A percentile compares a stretch with the other conserved stretches of the same genome.
These are phyloP conservation scores for Tanaodytes sp. DNA, from an alignment of 2,888 invertebrate species.

Conservation along the genomic window DNA sequence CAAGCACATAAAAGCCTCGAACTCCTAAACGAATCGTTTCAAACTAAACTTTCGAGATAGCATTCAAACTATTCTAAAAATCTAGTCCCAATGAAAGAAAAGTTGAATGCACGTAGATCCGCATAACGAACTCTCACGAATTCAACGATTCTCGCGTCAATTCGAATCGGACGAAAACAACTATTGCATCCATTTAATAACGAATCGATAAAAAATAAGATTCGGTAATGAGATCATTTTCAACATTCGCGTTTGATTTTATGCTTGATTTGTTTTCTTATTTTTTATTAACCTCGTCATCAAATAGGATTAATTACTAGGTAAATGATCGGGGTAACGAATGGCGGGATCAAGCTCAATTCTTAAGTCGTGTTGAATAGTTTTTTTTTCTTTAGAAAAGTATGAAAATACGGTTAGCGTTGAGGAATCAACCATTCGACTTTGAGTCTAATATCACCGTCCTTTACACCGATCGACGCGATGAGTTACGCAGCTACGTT, in stretches of 20 bases:
- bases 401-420: conserved; percentile 35
- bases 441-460: conserved; percentile 11
- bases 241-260: conserved; percentile 30
- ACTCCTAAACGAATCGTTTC: conserved; percentile 30
- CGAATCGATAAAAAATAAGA: conserved; percentile 43
- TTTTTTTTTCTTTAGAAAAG: too few relatives aligned
- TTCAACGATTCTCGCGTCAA: conserved; percentile 28
- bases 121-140: too few relatives aligned
- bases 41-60: conserved; percentile 22
- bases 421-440: conserved; percentile 27
- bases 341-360: too few relatives aligned
- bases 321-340: background rate
- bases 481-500: conserved; percentile 5
- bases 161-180: conserved; percentile 32
- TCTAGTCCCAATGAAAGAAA: conserved; percentile 22
- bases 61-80: conserved; percentile 16
- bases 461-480: conserved; percentile 4
- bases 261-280: conserved; percentile 27
- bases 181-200: conserved; percentile 30
- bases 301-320: conserved; percentile 27
- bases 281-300: conserved; percentile 37
- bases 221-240: conserved; percentile 35
- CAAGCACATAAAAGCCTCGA: conserved; percentile 47
- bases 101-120: too few relatives aligned
- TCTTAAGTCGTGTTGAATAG: too few relatives aligned